phyloP scores from a whole-genome alignment of 2,797 vertebrate genomes.

The Hephaestus fuliginosus region DNA sequence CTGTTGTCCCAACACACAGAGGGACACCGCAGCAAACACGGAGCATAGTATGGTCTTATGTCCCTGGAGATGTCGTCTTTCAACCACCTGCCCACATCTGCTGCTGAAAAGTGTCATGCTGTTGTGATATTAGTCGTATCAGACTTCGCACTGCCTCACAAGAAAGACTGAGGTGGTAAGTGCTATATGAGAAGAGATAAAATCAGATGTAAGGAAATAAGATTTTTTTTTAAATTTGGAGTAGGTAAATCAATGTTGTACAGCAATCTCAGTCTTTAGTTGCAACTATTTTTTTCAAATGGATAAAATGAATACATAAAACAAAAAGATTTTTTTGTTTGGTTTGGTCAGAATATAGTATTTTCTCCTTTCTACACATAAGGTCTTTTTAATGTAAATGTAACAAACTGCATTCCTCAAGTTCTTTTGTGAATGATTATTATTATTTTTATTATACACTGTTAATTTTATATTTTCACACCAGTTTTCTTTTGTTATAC shows the following conservation, averaged over 20 bases:
- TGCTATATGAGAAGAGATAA: no score
- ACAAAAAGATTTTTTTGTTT: background rate
- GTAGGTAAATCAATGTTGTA: background rate
- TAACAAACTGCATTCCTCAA: background rate
- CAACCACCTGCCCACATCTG: slow-evolving; percentile 37
- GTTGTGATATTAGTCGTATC: background rate
- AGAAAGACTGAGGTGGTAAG: background rate
- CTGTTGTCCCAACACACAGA: slow-evolving; percentile 61
- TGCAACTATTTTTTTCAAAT: background rate
- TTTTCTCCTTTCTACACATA: background rate
- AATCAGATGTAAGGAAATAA: background rate
- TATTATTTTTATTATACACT: background rate
- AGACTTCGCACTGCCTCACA: background rate
- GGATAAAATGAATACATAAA: background rate
- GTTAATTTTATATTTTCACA: background rate
- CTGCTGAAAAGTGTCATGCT: slow-evolving; percentile 9
- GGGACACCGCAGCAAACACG: slow-evolving; percentile 47
- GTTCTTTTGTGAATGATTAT: no score
- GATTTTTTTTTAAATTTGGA: no score
- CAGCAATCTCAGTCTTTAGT: background rate
- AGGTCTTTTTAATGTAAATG: background rate
- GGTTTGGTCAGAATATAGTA: background rate
- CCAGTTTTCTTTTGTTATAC: background rate
- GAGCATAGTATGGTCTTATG: slow-evolving; percentile 27
- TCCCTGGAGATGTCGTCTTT: slow-evolving; percentile 18